Evolutionary conservation across 2,797 vertebrate genomes (phyloP).

Genomic region (Centropyge bicolor): DNA sequence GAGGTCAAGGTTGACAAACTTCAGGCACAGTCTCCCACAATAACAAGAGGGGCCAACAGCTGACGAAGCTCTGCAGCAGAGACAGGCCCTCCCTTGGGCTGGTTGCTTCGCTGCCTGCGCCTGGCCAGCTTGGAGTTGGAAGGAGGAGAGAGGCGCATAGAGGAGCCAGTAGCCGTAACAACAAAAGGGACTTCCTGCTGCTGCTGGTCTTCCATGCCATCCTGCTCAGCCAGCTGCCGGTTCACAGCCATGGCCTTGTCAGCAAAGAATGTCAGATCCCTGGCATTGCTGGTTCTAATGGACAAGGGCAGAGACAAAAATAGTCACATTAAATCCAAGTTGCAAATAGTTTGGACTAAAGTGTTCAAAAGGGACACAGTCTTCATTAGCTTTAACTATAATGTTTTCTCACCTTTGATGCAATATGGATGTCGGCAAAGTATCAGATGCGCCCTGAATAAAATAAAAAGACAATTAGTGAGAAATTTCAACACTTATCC

Average conservation of each 20-base stretch:
- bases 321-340: not conserved
- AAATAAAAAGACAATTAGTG: not conserved
- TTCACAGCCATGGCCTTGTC: constrained; percentile 96
- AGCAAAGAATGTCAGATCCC: constrained; percentile 96
- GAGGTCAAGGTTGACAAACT: constrained; percentile 52
- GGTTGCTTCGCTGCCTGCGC: constrained; percentile 91
- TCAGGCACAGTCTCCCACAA: constrained; percentile 93
- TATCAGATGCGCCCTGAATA: constrained; percentile 90
- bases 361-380: not conserved
- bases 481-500: not conserved
- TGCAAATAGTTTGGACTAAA: not conserved
- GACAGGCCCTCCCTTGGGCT: constrained; percentile 86
- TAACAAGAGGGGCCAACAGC: constrained; percentile 91
- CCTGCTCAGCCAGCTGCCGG: constrained; percentile 93
- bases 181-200: constrained; percentile 88
- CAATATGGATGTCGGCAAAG: constrained; percentile 91
- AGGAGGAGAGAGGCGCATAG: constrained; percentile 93
- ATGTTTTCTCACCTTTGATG: constrained; percentile 91
- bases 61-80: constrained; percentile 88
- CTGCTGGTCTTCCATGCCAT: constrained; percentile 89
- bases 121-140: constrained; percentile 94
- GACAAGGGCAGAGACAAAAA: not conserved
- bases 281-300: constrained; percentile 94
- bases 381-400: not conserved
- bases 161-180: constrained; percentile 90